A percentile compares a stretch with the other conserved stretches of the same genome.
phyloP scores from a whole-genome alignment of 2,797 vertebrate genomes.

The Columba guinea region DNA sequence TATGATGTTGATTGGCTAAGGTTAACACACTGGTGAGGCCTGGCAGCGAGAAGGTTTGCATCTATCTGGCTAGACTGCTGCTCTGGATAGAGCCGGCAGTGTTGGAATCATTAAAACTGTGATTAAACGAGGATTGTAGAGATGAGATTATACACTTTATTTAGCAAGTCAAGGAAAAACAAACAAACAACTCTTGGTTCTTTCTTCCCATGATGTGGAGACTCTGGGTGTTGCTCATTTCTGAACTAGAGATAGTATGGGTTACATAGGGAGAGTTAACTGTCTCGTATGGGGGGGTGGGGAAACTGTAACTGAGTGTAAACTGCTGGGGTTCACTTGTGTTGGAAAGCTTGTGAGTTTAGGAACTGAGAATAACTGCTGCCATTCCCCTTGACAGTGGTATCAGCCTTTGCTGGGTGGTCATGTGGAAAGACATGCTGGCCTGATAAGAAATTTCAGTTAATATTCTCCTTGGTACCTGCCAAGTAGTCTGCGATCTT shows the following conservation, averaged over 20 bases:
- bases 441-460: not conserved
- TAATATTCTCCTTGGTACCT: not conserved
- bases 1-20: fast-evolving
- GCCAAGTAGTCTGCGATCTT: not conserved
- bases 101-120: not conserved
- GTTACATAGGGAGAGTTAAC: not conserved
- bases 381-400: not conserved
- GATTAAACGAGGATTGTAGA: not conserved
- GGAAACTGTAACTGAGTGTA: not conserved
- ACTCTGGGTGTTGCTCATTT: not conserved
- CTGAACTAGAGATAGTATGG: not conserved
- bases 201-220: not conserved
- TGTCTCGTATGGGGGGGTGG: fast-evolving
- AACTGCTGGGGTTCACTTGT: not conserved
- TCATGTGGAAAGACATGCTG: not conserved
- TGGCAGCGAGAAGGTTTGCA: not conserved
- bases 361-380: not conserved
- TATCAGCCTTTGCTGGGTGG: not conserved
- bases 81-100: not conserved
- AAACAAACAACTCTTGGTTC: not conserved
- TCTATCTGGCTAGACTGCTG: not conserved
- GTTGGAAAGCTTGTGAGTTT: not conserved
- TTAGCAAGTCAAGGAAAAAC: not conserved
- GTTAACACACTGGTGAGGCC: not conserved
- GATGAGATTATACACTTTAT: not conserved